These are phyloP conservation scores for Porites australiensis DNA, from an alignment of 64 coral and sea anemone genomes.

Conservation along the genomic window DNA sequence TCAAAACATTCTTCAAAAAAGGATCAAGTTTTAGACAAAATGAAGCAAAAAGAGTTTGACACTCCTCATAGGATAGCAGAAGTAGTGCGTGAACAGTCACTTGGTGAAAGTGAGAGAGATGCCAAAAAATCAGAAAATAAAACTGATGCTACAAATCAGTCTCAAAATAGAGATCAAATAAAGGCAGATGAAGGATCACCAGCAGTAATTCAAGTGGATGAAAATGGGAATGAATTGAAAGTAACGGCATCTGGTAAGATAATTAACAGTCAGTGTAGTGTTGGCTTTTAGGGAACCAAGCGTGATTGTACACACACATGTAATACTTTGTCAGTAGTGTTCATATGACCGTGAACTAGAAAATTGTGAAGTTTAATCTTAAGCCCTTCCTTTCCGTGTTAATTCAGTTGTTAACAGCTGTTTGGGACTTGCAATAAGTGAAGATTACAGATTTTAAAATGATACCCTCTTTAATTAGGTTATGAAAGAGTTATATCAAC, in stretches of 20 bases:
- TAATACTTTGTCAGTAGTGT: no score
- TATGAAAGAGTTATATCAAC: no score
- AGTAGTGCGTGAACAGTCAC: constrained; percentile 30
- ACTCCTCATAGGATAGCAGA: constrained; percentile 24
- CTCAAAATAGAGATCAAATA: neutral
- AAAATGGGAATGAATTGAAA: constrained; percentile 41
- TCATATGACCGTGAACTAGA: no score
- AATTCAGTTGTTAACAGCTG: no score
- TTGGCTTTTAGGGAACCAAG: no score
- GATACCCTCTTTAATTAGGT: no score
- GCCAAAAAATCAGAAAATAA: constrained; percentile 29
- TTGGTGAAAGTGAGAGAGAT: constrained; percentile 46
- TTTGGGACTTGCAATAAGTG: no score
- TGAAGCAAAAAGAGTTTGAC: constrained; percentile 50
- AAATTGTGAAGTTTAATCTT: no score
- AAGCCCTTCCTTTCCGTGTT: no score
- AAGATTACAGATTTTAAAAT: no score
- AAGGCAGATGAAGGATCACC: neutral
- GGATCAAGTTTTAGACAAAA: constrained; percentile 47
- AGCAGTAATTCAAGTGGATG: neutral
- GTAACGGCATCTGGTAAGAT: neutral
- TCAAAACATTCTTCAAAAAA: constrained; percentile 40
- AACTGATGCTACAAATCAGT: constrained; percentile 39
- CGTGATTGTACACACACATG: no score
- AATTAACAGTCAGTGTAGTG: no score